A percentile compares a stretch with the other conserved stretches of the same genome.
These are phyloP conservation scores for Manis javanica DNA, from an alignment of 2,797 vertebrate species.

Conservation along the genomic window DNA sequence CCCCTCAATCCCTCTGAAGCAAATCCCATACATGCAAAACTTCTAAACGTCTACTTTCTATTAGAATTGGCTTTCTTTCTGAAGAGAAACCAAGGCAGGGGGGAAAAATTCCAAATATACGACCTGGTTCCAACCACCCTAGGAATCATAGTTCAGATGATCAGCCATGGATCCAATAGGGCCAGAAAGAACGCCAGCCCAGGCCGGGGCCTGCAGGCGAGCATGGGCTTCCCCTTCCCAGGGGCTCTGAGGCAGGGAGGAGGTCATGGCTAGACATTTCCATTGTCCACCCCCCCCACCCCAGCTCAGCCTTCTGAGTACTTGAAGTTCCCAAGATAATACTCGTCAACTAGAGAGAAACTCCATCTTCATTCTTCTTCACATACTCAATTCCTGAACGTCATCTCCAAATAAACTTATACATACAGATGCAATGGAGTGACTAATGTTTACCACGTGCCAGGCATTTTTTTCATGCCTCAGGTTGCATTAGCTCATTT, in stretches of 20 bases:
- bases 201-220: not conserved
- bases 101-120: not conserved
- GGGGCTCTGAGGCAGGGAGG: not conserved
- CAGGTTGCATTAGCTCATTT: not conserved
- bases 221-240: not conserved
- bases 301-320: not conserved
- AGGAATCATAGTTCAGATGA: not conserved
- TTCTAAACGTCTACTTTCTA: not conserved
- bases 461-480: not conserved
- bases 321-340: not conserved
- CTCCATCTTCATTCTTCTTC: not conserved
- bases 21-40: not conserved
- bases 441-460: not conserved
- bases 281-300: not conserved
- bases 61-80: not conserved
- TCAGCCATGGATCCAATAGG: not conserved
- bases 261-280: not conserved
- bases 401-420: conserved; percentile 16
- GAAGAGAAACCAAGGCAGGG: not conserved
- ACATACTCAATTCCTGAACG: not conserved
- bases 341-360: conserved; percentile 1
- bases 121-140: not conserved
- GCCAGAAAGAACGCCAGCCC: not conserved
- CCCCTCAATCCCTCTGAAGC: not conserved
- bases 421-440: not conserved